phyloP scores from a whole-genome alignment of 2,888 invertebrate species.

The Mythimna loreyi region DNA sequence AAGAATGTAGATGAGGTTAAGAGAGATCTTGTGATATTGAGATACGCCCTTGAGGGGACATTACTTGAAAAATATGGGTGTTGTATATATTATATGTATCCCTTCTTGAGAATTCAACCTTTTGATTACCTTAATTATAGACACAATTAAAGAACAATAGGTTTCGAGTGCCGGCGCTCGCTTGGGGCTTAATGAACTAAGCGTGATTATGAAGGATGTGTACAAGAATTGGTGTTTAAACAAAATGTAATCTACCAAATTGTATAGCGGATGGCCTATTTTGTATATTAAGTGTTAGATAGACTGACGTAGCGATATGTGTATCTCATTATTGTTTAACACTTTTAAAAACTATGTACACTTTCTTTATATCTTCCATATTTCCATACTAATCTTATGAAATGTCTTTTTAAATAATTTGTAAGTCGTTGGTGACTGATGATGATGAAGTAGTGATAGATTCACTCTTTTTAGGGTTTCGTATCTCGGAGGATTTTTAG shows the following conservation, averaged over 20 bases:
- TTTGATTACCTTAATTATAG: too few relatives aligned
- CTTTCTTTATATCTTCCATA: conserved; percentile 56
- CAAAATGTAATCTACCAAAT: conserved; percentile 15
- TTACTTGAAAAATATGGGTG: background rate
- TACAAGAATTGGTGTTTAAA: conserved; percentile 43
- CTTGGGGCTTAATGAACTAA: too few relatives aligned
- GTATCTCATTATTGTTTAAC: conserved; percentile 55
- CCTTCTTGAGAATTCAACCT: too few relatives aligned
- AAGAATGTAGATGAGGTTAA: too few relatives aligned
- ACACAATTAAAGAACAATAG: too few relatives aligned
- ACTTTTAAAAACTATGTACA: conserved; percentile 45
- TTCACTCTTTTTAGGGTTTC: conserved; percentile 32
- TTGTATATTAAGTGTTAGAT: conserved; percentile 78
- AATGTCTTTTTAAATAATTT: conserved; percentile 39
- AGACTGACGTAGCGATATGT: conserved; percentile 75
- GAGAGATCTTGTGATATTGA: too few relatives aligned
- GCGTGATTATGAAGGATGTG: background rate
- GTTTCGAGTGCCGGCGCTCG: too few relatives aligned
- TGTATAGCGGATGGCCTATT: conserved; percentile 77
- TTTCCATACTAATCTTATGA: conserved; percentile 46
- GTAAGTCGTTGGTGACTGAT: conserved; percentile 33
- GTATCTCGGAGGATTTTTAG: conserved; percentile 15
- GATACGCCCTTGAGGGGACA: too few relatives aligned
- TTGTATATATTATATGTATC: background rate
- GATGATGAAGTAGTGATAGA: conserved; percentile 23